Evolutionary conservation across 2,888 invertebrate species (phyloP), one percentile per base, ranked within the genome.

Genomic region (Stegophylla sp.): DNA sequence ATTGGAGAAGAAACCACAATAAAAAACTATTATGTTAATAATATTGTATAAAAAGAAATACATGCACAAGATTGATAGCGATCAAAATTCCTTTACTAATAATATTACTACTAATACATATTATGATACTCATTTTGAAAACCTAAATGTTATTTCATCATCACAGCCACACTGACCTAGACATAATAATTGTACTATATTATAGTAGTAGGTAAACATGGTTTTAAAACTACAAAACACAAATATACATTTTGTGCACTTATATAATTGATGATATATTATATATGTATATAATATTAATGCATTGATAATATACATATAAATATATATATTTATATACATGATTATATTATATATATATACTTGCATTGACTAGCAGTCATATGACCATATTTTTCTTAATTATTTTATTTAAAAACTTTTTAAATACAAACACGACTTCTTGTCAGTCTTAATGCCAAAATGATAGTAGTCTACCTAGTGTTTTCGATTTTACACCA

Each of bases 231-330:
- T 67, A 77, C 43, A 59, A 77, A 67, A 77, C 34, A 77, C 3
- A 17, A 77, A 69, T 77, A 67, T 77, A 77, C 77, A 69, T 77
- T 76, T 77, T 77, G 77, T 69, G 77, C 79, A 79, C 56, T 61
- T 79, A 56, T 79, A 56, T n/a, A 34, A 66, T 45, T 23, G 26
- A 45, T 75, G 53, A 34, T 56, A 45, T 28, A 28, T 48, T 17
- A 51, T 53, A 23, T 9, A 56, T 72, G 34, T 34, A 34, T 17
- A 20, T 43, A 64, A 64, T 41, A 64, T 34, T 7, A 23, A 26
- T 61, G 34, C 26, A 12, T 73, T 59, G 28, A 56, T 53, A 71
- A 20, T 53, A 53, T 28, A 28, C 51, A 53, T 51, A 13, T 20
- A 26, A 26, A 43, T 43, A 26, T 41, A 56, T 34, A 72, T 56